Evolutionary conservation across 2,888 invertebrate species (phyloP), one percentile per base, ranked within the genome.

Genomic region (Punctoribates punctum): DNA sequence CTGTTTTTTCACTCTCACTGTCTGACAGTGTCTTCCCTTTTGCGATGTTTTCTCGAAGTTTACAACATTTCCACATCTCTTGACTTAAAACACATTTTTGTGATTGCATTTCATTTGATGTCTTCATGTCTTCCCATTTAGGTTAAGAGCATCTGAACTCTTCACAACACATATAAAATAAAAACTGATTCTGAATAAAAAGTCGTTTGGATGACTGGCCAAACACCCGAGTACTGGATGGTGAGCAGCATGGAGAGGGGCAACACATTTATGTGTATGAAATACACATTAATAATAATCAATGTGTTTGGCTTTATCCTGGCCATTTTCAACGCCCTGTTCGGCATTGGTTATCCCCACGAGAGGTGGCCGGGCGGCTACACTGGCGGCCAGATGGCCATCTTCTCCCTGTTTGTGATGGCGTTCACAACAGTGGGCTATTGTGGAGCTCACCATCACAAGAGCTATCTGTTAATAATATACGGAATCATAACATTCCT

Each of bases 241-340:
- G 51, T 51, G 5, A n/a, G 20, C 27, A 60, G 17, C 5, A 75
- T 75, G 75, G 75, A 75, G 23, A 48, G 75, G n/a, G 75, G 75
- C 15, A 75, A 75, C 25, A 48, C 75, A 42, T 76, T 76, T 23
- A n/a, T 27, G 0, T 77, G 77, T 42, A 74, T 78, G 72, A 78
- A 78, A 60, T 78, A 78, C 42, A 74, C 75, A 9, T 34, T 78
- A 62, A 78, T 78, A 15, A 29, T 74, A 38, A 57, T 54, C 54
- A 78, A 78, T 65, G 78, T 78, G n/a, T 78, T 78, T 25, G 78
- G 78, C 29, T 62, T 78, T 62, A 78, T 78, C 29, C 38, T 78
- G 8, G 73, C 75, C 57, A 78, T 78, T 17, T 78, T 78, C 72
- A 67, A 78, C 17, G 78, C 74, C 8, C 51, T 78, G 46, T 78